Evolutionary conservation across 2,888 invertebrate species (phyloP).

Genomic region (Odontothrips loti): DNA sequence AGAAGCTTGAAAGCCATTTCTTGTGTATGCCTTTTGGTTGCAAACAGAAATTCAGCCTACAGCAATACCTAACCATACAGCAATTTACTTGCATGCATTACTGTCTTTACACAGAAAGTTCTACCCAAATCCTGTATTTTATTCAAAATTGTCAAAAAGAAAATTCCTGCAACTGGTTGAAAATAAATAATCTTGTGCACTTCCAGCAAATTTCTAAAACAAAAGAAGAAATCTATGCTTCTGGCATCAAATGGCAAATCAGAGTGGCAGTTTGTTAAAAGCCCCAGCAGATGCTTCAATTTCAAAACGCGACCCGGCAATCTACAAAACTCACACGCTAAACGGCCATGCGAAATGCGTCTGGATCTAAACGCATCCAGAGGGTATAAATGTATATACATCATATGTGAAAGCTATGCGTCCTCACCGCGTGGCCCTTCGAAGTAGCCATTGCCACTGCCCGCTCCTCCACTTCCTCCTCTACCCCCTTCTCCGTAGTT

Average conservation of each 20-base stretch:
- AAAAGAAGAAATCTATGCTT: too few relatives aligned
- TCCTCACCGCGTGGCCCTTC: constrained; percentile 45
- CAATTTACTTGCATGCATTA: too few relatives aligned
- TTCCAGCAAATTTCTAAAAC: neutral
- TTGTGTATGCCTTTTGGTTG: too few relatives aligned
- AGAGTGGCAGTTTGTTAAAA: neutral
- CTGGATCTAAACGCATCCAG: too few relatives aligned
- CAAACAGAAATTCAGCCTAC: too few relatives aligned
- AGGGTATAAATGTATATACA: too few relatives aligned
- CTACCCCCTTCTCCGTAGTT: constrained; percentile 11
- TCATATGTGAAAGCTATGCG: constrained; percentile 39
- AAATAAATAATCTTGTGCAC: too few relatives aligned
- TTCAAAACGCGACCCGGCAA: neutral
- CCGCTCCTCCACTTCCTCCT: constrained; percentile 21
- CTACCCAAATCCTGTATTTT: too few relatives aligned
- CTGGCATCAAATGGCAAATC: neutral
- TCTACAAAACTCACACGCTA: neutral
- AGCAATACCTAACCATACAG: too few relatives aligned
- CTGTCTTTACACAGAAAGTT: neutral
- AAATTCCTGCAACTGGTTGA: too few relatives aligned
- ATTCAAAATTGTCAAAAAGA: too few relatives aligned
- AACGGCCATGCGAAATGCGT: neutral
- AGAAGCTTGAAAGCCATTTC: too few relatives aligned
- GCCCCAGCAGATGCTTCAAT: neutral
- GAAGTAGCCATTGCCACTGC: constrained; percentile 39